These are phyloP conservation scores for Gavia stellata DNA, from an alignment of 2,113 vertebrate species.

Conservation along the genomic window DNA sequence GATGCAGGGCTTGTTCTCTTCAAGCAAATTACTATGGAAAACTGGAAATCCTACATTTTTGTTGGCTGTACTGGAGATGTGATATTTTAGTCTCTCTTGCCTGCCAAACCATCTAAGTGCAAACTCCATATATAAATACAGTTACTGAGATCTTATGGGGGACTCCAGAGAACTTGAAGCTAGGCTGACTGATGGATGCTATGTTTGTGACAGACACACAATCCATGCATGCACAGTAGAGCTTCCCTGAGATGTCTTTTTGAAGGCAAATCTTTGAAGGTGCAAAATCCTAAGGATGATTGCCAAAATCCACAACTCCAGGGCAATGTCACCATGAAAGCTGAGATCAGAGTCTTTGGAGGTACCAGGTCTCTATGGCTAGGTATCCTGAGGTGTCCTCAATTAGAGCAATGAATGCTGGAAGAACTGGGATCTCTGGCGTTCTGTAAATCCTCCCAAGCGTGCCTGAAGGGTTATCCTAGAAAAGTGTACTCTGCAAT, in stretches of 20 bases:
- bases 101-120: not conserved
- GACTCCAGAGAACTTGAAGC: not conserved
- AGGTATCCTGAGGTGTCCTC: not conserved
- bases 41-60: not conserved
- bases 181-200: not conserved
- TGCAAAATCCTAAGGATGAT: not conserved
- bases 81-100: not conserved
- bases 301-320: not conserved
- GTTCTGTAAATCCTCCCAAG: not conserved
- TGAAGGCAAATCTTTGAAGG: not conserved
- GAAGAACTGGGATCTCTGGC: not conserved
- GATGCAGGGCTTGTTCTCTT: not conserved
- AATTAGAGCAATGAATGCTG: not conserved
- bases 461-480: not conserved
- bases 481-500: not conserved
- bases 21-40: not conserved
- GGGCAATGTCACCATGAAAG: not conserved
- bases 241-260: not conserved
- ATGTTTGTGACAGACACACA: not conserved
- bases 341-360: not conserved
- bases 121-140: not conserved
- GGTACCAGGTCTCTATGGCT: not conserved
- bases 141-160: accelerated
- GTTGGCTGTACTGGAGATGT: not conserved
- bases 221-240: not conserved